Evolutionary conservation across 2,113 vertebrate genomes (phyloP).

Genomic region (Pycnonotus jocosus): DNA sequence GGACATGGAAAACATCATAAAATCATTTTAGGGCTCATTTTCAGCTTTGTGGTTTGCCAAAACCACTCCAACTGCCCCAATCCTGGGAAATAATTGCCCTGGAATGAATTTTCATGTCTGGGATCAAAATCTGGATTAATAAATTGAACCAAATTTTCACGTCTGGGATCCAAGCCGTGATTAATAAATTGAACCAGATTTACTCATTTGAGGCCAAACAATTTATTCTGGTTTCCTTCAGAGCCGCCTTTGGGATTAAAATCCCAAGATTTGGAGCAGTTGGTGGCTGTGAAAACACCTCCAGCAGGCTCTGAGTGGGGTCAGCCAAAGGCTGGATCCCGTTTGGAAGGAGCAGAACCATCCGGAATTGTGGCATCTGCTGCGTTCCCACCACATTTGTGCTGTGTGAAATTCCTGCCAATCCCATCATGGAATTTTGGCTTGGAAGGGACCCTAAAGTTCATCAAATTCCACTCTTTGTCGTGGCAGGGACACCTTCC

Average conservation of each 20-base stretch:
- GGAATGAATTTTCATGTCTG: not conserved
- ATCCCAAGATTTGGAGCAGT: not conserved
- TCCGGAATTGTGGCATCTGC: rapidly evolving
- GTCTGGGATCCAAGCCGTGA: not conserved
- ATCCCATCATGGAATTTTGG: not conserved
- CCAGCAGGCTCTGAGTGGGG: not conserved
- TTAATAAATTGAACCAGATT: not conserved
- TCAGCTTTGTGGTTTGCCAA: not conserved
- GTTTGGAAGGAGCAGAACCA: not conserved
- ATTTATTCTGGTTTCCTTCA: not conserved
- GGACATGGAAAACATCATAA: not conserved
- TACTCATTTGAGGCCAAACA: not conserved
- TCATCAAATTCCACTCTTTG: not conserved
- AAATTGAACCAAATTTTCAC: not conserved
- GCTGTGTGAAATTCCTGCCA: rapidly evolving
- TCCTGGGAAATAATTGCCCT: not conserved
- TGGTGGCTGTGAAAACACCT: not conserved
- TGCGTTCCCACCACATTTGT: not conserved
- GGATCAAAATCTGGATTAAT: not conserved
- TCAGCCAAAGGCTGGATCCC: not conserved
- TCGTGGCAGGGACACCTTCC: not conserved
- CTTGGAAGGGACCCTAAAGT: not conserved
- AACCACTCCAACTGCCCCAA: not conserved
- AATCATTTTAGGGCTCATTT: not conserved
- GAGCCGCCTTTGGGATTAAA: not conserved